These are phyloP conservation scores for Pantherophis alleghaniensis DNA, from an alignment of 2,797 vertebrate genomes.

Conservation along the genomic window DNA sequence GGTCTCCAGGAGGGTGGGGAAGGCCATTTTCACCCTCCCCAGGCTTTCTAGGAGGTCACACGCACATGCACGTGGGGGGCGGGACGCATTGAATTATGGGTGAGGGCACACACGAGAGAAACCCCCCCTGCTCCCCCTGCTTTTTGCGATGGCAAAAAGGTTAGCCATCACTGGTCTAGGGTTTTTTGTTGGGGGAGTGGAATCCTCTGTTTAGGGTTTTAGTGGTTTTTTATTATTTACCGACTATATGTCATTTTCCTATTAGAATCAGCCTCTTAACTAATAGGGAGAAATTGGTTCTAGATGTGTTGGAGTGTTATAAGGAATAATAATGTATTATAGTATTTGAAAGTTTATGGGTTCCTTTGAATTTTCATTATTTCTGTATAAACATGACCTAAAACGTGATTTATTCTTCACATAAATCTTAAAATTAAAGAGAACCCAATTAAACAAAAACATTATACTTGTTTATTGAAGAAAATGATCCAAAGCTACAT, in stretches of 20 bases:
- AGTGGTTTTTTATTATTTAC: neutral
- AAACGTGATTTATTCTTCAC: neutral
- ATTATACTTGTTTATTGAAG: neutral
- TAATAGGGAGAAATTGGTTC: neutral
- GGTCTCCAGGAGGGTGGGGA: too few relatives aligned
- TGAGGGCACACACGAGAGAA: too few relatives aligned
- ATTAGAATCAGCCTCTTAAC: neutral
- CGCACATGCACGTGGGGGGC: too few relatives aligned
- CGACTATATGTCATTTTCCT: neutral
- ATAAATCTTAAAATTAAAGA: neutral
- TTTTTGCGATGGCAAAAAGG: too few relatives aligned
- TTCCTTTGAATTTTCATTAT: neutral
- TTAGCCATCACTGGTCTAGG: too few relatives aligned
- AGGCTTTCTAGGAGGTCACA: too few relatives aligned
- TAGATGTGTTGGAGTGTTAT: neutral
- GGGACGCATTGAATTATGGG: too few relatives aligned
- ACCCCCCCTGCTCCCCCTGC: too few relatives aligned
- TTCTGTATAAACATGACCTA: neutral
- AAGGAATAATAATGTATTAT: neutral
- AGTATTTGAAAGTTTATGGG: neutral
- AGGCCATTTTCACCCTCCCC: too few relatives aligned
- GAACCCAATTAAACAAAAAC: neutral
- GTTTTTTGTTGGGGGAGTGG: neutral
- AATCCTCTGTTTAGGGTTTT: neutral
- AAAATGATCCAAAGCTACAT: neutral